Conservation (phyloP, 2,888 invertebrate species). For the Pyrrhia umbra region DNA sequence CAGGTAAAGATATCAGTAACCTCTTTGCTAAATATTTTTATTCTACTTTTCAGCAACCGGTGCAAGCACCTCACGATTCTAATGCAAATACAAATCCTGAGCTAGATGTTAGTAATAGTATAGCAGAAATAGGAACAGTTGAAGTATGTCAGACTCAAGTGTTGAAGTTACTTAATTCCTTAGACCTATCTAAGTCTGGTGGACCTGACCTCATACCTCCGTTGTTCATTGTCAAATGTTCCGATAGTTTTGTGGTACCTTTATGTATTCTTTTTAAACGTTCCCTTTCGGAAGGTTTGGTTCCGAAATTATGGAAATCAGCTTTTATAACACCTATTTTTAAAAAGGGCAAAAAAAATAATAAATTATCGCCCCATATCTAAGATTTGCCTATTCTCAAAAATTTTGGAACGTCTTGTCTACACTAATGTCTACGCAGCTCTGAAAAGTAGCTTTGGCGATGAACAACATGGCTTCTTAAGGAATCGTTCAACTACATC, state of each 20-base stretch:
- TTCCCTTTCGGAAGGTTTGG: too few species aligned
- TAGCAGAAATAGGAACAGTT: neutral
- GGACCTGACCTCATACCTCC: too few species aligned
- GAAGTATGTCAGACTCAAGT: neutral
- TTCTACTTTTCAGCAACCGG: conserved; percentile 5
- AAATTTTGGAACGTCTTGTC: conserved; percentile 7
- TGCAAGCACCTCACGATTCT: neutral
- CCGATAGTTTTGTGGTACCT: too few species aligned
- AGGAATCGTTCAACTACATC: conserved; percentile 7
- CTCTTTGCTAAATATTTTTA: conserved; percentile 52
- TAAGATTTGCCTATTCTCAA: conserved; percentile 4
- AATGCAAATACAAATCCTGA: neutral
- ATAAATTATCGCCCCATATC: neutral
- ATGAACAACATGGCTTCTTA: conserved; percentile 8
- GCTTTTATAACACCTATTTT: neutral
- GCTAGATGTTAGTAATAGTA: neutral
- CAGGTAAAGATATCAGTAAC: conserved; percentile 43
- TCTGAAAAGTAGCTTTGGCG: conserved; percentile 1
- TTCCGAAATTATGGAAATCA: neutral
- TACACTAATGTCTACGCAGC: conserved; percentile 4
- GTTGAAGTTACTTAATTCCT: too few species aligned
- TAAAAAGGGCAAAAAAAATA: conserved; percentile 1
- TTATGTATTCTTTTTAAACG: too few species aligned
- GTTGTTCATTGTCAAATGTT: too few species aligned
- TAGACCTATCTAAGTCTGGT: too few species aligned